These are phyloP conservation scores for Aporophyla nigra DNA, from an alignment of 2,888 invertebrate genomes.

Conservation along the genomic window DNA sequence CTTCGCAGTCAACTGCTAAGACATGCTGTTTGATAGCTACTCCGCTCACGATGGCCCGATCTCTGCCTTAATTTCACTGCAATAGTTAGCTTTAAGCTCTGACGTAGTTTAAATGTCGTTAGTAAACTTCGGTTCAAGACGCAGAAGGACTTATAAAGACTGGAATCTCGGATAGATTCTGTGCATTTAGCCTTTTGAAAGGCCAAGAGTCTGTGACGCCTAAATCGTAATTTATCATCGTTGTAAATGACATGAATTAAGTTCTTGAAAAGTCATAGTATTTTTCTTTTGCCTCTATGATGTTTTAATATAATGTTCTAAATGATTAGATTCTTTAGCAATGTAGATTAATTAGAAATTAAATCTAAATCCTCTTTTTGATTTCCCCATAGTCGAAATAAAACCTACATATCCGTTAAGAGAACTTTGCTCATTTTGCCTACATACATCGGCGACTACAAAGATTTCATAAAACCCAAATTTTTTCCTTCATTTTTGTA, in stretches of 20 bases:
- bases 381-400: fast-evolving
- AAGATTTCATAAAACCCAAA: not conserved
- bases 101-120: slow-evolving; percentile 46
- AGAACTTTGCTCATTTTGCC: not conserved
- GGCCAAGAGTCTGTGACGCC: not conserved
- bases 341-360: not conserved
- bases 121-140: slow-evolving; percentile 47
- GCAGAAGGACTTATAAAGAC: slow-evolving; percentile 28
- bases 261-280: not conserved
- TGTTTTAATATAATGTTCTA: not conserved
- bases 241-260: not conserved
- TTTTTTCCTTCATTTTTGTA: not conserved
- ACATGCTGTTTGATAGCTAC: slow-evolving; percentile 1
- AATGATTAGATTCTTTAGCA: not conserved
- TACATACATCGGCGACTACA: not conserved
- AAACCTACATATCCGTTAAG: not conserved
- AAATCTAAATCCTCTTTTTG: not conserved
- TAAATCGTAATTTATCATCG: not conserved
- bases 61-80: slow-evolving; percentile 40
- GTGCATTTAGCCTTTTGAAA: not conserved
- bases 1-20: not conserved
- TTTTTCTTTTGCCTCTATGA: too few species aligned
- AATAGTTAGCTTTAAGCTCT: slow-evolving; percentile 41
- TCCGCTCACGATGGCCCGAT: slow-evolving; percentile 14
- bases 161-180: slow-evolving; percentile 26